These are phyloP conservation scores for Meliscaeva auricollis DNA, from an alignment of 2,888 invertebrate genomes.

Conservation along the genomic window DNA sequence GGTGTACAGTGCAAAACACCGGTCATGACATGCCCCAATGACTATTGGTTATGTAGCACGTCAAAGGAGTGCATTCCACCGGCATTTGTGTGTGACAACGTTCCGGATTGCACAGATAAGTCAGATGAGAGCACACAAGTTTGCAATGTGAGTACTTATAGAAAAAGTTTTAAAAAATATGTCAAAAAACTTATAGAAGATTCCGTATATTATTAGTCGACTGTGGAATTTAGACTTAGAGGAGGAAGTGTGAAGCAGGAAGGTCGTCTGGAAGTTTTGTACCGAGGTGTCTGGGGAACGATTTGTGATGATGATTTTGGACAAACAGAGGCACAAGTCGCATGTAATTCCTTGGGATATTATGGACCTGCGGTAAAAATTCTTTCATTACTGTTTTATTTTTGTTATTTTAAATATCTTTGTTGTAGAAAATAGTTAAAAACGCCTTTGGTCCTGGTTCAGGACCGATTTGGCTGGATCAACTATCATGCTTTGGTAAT, in stretches of 20 bases:
- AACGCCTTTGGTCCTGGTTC: conserved; percentile 83
- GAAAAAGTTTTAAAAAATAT: background rate
- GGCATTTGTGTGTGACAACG: conserved; percentile 88
- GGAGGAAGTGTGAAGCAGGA: conserved; percentile 86
- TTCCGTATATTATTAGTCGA: conserved; percentile 78
- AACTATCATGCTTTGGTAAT: conserved; percentile 88
- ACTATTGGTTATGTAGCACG: conserved; percentile 87
- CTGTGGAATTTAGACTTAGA: conserved; percentile 86
- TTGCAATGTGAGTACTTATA: conserved; percentile 87
- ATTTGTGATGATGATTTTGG: conserved; percentile 92
- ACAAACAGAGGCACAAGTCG: conserved; percentile 87
- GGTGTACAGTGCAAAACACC: conserved; percentile 88
- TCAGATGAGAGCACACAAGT: conserved; percentile 87
- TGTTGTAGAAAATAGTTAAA: conserved; percentile 80
- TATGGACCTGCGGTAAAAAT: conserved; percentile 84
- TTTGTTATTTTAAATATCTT: background rate
- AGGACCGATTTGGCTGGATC: conserved; percentile 90
- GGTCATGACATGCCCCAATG: conserved; percentile 85
- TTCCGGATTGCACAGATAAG: conserved; percentile 87
- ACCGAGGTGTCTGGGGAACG: conserved; percentile 90
- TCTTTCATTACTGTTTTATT: background rate
- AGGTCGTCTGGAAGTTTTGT: conserved; percentile 89
- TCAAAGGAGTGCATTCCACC: conserved; percentile 87
- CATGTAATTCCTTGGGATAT: conserved; percentile 86
- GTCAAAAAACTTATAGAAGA: background rate